Evolutionary conservation across 2,888 invertebrate genomes (phyloP), one percentile per base, ranked within the genome.

Genomic region (Agrilus cyanescens): DNA sequence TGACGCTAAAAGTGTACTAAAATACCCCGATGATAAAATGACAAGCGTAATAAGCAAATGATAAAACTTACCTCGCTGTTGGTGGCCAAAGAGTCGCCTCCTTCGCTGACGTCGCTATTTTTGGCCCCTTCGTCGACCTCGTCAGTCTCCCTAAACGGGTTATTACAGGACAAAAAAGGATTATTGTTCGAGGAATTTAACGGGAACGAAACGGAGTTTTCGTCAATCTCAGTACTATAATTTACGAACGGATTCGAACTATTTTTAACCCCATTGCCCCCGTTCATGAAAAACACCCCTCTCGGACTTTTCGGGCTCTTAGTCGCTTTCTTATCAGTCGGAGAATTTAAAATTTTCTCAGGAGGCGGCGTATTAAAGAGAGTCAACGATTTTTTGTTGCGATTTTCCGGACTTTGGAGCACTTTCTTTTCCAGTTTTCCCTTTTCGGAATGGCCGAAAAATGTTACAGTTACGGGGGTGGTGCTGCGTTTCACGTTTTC

Each of bases 381-480:
- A 48, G 55, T 57, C 12, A 58, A 18, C 4, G 57, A 53, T 38
- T 52, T 49, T 49, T 50, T 52, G 8, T 41, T 48, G 30, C 53
- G 52, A 15, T 46, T 47, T 34, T 52, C 51, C 6, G 48, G 46
- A 39, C 54, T 56, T 14, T 47, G 43, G n/a, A 60, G 45, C 45
- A 59, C 56, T 2, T 63, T 59, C 45, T 60, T 60, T 44, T 65
- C 66, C 34, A 66, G 47, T 45, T 61, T 59, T 12, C 64, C 63
- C 34, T 53, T 54, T 43, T 67, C 64, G 1, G 59, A 59, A 44
- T 67, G 64, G 2, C 65, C 63, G 54, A 73, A 73, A 57, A 73
- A 74, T 4, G 79, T 80, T 7, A 80, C 78, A 1, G 79, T 78
- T 14, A 80, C 78, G 3, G 76, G 72, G 1, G 70, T 68, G 4